phyloP scores from a whole-genome alignment of 2,888 invertebrate genomes.

The Drosophila buzzatii region DNA sequence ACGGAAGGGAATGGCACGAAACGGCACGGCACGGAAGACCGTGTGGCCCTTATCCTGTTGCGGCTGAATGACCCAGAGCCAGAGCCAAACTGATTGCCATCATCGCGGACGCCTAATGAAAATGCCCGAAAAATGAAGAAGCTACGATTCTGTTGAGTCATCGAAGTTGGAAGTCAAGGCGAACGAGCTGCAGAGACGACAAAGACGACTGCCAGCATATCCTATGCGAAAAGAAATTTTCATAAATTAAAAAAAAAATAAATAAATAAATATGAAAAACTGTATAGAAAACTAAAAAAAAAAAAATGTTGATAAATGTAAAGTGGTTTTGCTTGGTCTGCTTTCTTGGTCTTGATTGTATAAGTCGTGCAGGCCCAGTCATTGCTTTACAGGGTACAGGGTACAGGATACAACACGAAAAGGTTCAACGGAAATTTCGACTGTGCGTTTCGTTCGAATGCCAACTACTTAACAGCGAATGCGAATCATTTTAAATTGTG shows the following conservation, averaged over 20 bases:
- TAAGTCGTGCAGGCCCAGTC: neutral
- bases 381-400: too few species aligned
- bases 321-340: neutral
- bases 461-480: slow-evolving; percentile 73
- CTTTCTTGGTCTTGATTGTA: accelerated
- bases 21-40: slow-evolving; percentile 36
- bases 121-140: slow-evolving; percentile 62
- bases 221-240: neutral
- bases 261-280: neutral
- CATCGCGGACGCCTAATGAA: slow-evolving; percentile 69
- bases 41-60: slow-evolving; percentile 69
- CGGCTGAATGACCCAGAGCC: slow-evolving; percentile 61
- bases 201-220: slow-evolving; percentile 5
- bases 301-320: neutral
- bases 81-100: slow-evolving; percentile 68
- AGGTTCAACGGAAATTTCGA: slow-evolving; percentile 54
- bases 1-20: slow-evolving; percentile 3
- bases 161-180: slow-evolving; percentile 41
- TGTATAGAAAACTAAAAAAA: too few species aligned
- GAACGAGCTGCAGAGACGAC: neutral
- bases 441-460: slow-evolving; percentile 44
- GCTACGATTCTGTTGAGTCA: slow-evolving; percentile 66
- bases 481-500: slow-evolving; percentile 79
- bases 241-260: neutral
- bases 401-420: slow-evolving; percentile 30